phyloP scores from a whole-genome alignment of 1,140 invertebrate species.

The Cyclargus thomasi region DNA sequence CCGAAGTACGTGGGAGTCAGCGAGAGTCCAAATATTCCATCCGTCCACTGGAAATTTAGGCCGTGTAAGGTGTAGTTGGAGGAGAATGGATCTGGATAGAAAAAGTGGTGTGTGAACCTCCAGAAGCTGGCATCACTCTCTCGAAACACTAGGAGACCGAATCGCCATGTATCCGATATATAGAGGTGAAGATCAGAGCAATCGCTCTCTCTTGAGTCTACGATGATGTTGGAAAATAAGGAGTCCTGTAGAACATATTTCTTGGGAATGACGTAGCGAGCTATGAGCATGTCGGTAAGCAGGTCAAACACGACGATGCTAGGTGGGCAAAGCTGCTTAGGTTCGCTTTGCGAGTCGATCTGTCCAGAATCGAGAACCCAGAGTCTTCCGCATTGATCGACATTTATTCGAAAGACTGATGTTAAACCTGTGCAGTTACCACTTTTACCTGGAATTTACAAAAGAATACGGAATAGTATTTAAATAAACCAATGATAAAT shows the following conservation, averaged over 20 bases:
- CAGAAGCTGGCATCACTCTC: slow-evolving; percentile 80
- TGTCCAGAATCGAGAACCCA: slow-evolving; percentile 88
- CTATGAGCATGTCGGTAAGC: slow-evolving; percentile 77
- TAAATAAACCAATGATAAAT: no score
- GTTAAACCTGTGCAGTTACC: slow-evolving; percentile 80
- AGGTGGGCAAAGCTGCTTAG: slow-evolving; percentile 82
- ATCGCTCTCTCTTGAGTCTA: slow-evolving; percentile 78
- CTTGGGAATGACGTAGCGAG: slow-evolving; percentile 78
- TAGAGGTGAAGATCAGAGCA: slow-evolving; percentile 83
- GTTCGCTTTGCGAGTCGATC: slow-evolving; percentile 69
- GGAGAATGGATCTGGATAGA: slow-evolving; percentile 85
- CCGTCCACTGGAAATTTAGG: slow-evolving; percentile 86
- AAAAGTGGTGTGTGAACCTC: slow-evolving; percentile 83
- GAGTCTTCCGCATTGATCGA: slow-evolving; percentile 81
- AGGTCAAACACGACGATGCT: slow-evolving; percentile 85
- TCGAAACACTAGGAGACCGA: slow-evolving; percentile 82
- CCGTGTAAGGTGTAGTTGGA: slow-evolving; percentile 82
- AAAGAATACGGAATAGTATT: no score
- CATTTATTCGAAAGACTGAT: slow-evolving; percentile 85
- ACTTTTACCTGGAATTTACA: slow-evolving; percentile 41
- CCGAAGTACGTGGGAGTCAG: slow-evolving; percentile 77
- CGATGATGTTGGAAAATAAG: slow-evolving; percentile 83
- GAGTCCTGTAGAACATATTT: slow-evolving; percentile 83
- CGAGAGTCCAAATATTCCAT: slow-evolving; percentile 86
- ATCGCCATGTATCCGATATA: slow-evolving; percentile 85